Percentiles rank a stretch among this genome's conserved stretches.
Evolutionary conservation across 2,797 vertebrate species (phyloP).

Genomic region (Rhodeus uyekii): DNA sequence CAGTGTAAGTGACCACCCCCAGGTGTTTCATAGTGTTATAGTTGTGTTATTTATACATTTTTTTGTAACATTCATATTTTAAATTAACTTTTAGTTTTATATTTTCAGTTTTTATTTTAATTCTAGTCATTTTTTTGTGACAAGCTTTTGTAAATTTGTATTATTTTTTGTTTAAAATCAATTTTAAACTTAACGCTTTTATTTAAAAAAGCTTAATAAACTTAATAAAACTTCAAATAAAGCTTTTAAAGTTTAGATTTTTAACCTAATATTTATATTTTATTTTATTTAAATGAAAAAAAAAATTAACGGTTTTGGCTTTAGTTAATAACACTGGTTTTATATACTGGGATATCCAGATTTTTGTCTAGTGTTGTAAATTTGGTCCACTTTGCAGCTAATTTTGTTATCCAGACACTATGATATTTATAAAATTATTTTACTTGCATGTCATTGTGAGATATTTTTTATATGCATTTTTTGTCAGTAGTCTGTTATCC

Average conservation of each 20-base stretch:
- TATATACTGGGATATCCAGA: neutral
- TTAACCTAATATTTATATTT: neutral
- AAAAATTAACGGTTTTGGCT: neutral
- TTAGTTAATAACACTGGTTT: neutral
- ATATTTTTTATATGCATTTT: neutral
- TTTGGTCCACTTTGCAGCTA: neutral
- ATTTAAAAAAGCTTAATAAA: too few species aligned
- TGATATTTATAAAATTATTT: neutral
- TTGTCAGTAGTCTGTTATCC: neutral
- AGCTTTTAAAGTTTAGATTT: too few species aligned
- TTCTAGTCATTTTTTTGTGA: neutral
- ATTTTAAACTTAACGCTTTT: too few species aligned
- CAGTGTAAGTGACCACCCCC: conserved; percentile 74
- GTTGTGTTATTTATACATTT: neutral
- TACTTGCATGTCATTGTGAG: neutral
- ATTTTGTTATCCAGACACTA: neutral
- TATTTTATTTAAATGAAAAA: neutral
- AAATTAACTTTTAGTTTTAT: neutral
- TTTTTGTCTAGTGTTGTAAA: neutral
- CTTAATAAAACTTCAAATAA: neutral
- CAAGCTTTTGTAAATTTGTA: neutral
- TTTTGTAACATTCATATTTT: neutral
- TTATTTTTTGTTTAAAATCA: neutral
- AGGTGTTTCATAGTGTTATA: neutral
- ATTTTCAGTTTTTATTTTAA: neutral